Evolutionary conservation across 2,888 invertebrate genomes (phyloP).

Genomic region (Phymatocera aterrima): DNA sequence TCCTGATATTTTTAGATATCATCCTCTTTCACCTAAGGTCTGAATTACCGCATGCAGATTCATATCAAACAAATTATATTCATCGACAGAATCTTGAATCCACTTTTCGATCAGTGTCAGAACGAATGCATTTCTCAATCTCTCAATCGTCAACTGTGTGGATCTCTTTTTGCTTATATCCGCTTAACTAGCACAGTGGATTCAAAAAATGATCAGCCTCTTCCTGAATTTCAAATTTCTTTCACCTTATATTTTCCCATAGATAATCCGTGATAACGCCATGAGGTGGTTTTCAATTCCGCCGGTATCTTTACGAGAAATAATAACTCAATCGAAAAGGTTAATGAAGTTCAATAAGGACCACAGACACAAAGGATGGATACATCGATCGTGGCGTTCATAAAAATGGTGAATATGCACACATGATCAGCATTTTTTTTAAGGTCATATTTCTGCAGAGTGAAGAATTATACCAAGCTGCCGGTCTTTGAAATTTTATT

Average conservation of each 20-base stretch:
- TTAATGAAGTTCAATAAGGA: background rate
- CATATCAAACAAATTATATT: background rate
- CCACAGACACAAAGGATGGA: conserved; percentile 2
- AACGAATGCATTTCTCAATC: background rate
- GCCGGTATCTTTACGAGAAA: background rate
- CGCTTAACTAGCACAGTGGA: background rate
- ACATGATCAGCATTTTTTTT: conserved; percentile 33
- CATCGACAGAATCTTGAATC: background rate
- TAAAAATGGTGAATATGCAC: background rate
- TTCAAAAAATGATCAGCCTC: background rate
- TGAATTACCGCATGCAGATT: conserved; percentile 3
- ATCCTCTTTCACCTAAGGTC: conserved; percentile 52
- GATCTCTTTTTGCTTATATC: background rate
- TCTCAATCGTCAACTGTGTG: background rate
- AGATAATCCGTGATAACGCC: background rate
- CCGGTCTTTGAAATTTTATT: background rate
- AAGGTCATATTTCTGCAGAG: background rate
- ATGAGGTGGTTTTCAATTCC: background rate
- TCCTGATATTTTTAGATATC: conserved; percentile 53
- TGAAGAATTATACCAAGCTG: background rate
- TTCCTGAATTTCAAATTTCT: background rate
- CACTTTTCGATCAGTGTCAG: background rate
- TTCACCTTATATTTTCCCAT: background rate
- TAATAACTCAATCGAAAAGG: background rate
- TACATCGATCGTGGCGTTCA: background rate